Evolutionary conservation across 1,140 invertebrate genomes (phyloP).

Genomic region (Acromyrmex echinatior): DNA sequence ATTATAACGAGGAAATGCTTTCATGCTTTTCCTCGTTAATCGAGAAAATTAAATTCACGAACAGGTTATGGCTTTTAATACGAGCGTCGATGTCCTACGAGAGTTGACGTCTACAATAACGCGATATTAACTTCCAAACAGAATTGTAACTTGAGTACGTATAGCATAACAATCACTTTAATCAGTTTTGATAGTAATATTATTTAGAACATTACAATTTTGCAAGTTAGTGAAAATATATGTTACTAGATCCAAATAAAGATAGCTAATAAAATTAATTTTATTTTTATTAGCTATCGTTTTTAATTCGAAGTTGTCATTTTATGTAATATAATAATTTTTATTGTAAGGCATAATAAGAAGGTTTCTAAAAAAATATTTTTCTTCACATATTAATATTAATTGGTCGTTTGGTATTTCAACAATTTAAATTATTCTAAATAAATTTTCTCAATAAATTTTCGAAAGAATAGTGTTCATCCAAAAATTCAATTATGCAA

Average conservation of each 20-base stretch:
- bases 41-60: constrained; percentile 57
- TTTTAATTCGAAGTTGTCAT: not conserved
- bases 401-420: not conserved
- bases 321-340: not conserved
- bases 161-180: constrained; percentile 9
- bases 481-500: constrained; percentile 6
- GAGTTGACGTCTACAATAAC: constrained; percentile 34
- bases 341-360: not conserved
- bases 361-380: not conserved
- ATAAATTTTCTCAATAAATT: not conserved
- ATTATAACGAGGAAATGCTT: constrained; percentile 72
- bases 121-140: constrained; percentile 31
- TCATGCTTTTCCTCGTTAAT: constrained; percentile 67
- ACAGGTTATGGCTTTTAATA: constrained; percentile 43
- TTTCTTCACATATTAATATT: constrained; percentile 7
- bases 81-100: constrained; percentile 23
- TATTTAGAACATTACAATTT: constrained; percentile 32
- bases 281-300: not conserved
- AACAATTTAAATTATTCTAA: not conserved
- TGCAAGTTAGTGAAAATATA: constrained; percentile 23
- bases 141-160: constrained; percentile 29
- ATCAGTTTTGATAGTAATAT: constrained; percentile 1
- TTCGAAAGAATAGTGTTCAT: not conserved
- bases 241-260: not conserved
- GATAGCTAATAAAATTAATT: not conserved